Base-by-base conservation (phyloP, 2,888 invertebrate species). In the Drosophila algonquin region DNA sequence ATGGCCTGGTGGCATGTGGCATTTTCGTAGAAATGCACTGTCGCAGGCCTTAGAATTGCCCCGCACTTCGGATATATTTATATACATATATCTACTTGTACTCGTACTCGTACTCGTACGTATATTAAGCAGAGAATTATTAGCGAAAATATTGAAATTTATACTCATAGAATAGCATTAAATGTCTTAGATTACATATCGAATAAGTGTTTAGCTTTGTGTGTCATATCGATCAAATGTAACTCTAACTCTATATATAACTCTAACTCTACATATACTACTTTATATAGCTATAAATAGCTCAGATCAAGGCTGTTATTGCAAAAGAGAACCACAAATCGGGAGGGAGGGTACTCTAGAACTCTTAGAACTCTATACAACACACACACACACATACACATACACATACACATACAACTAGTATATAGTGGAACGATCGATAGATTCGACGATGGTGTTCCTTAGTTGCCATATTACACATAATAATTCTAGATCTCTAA, bases 161-260 rank as follows among this genome's bases (percentile, higher is more conserved):
- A 73, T 73, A 73, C 40, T 72, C 63, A 16, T 72, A 81, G 81
- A 59, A 73, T 87, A 83, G 84, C 46, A 53, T 64, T 82, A 78
- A 87, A 82, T 84, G 81, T 82, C 65, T 80, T 81, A 84, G 85
- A 53, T 57, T 56, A 83, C 87, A 79, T 76, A 73, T 52, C 67
- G 55, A 69, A 52, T 59, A 65, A 60, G 56, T 61, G 55, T 67
- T 52, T 80, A 80, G 79, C 58, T 73, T 80, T 80, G 79, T 81
- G 79, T 81, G 40, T 40, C 40, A 79, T 79, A 79, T 77, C 75
- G 64, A 62, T 30, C 45, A 47, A 81, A 67, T 67, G 82, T 74
- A 74, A 74, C 68, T 68, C 64, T 74, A 74, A 74, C 68, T 68
- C 64, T 53, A 47, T 79, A 67, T 64, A 77, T 74, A 74, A 74